Evolutionary conservation across 1,140 invertebrate genomes (phyloP).

Genomic region (Listronotus oregonensis): DNA sequence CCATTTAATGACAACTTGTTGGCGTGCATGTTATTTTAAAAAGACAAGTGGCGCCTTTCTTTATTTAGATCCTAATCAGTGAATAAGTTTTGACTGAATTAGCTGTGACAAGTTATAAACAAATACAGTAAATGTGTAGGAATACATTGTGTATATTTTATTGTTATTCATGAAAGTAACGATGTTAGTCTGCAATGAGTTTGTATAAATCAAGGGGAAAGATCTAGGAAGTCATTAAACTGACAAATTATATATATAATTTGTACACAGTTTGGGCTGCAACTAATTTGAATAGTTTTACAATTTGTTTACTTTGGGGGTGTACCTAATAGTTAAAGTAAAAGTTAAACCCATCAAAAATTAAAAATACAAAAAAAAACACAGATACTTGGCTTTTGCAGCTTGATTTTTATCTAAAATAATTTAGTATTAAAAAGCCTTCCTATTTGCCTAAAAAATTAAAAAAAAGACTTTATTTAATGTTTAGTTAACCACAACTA

Average conservation of each 20-base stretch:
- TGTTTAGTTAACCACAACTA: too few relatives aligned
- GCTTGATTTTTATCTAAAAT: too few relatives aligned
- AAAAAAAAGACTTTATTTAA: too few relatives aligned
- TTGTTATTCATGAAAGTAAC: constrained; percentile 9
- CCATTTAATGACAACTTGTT: constrained; percentile 5
- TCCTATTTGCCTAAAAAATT: too few relatives aligned
- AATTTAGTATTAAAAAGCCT: too few relatives aligned
- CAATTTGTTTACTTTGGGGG: too few relatives aligned
- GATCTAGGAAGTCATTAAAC: constrained; percentile 7
- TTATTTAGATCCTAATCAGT: constrained; percentile 3
- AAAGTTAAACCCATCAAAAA: too few relatives aligned
- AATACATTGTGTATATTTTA: constrained; percentile 14
- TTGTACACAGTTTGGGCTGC: constrained; percentile 9
- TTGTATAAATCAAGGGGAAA: constrained; percentile 7
- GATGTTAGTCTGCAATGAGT: constrained; percentile 1
- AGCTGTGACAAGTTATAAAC: constrained; percentile 7
- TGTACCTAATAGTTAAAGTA: too few relatives aligned
- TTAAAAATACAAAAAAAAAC: too few relatives aligned
- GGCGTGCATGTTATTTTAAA: constrained; percentile 10
- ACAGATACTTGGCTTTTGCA: too few relatives aligned
- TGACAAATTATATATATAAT: constrained; percentile 12
- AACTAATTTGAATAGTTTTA: background rate
- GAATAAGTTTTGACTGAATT: constrained; percentile 13
- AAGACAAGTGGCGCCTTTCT: constrained; percentile 13
- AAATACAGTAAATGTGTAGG: constrained; percentile 14